Conservation (phyloP, 2,888 invertebrate species). For the Drosophila formosana region DNA sequence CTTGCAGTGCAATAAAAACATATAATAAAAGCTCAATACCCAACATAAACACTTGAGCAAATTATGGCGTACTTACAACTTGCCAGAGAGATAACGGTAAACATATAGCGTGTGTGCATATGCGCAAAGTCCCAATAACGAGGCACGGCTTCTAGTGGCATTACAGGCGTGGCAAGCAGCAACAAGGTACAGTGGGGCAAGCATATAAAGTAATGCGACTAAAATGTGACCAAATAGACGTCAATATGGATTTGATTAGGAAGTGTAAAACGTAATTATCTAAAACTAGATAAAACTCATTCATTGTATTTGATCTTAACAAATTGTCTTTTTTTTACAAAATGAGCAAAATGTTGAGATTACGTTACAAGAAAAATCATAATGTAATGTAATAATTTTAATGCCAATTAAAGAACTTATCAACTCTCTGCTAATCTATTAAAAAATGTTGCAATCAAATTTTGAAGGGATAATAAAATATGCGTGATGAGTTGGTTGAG, state of each 20-base stretch:
- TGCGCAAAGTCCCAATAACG: slow-evolving; percentile 55
- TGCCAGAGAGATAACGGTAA: slow-evolving; percentile 70
- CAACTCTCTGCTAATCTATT: too few relatives aligned
- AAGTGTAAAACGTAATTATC: too few relatives aligned
- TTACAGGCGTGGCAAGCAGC: slow-evolving; percentile 32
- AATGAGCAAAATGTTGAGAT: too few relatives aligned
- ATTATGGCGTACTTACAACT: slow-evolving; percentile 70
- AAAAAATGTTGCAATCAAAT: too few relatives aligned
- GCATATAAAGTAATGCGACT: neutral
- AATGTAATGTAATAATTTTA: too few relatives aligned
- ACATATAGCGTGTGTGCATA: slow-evolving; percentile 52
- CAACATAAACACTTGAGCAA: slow-evolving; percentile 69
- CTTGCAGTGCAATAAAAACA: slow-evolving; percentile 53
- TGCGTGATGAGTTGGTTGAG: neutral
- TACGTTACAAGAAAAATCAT: too few relatives aligned
- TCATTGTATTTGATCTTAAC: too few relatives aligned
- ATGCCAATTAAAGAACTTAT: too few relatives aligned
- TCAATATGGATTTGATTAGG: too few relatives aligned
- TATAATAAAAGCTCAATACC: slow-evolving; percentile 62
- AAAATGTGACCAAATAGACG: neutral
- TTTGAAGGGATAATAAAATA: too few relatives aligned
- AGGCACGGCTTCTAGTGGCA: slow-evolving; percentile 46
- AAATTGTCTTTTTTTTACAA: too few relatives aligned
- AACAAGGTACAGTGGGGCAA: slow-evolving; percentile 38
- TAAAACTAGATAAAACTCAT: too few relatives aligned